Evolutionary conservation across 1,140 invertebrate genomes (phyloP), one percentile per base, ranked within the genome.

Genomic region (Homalodisca vitripennis): DNA sequence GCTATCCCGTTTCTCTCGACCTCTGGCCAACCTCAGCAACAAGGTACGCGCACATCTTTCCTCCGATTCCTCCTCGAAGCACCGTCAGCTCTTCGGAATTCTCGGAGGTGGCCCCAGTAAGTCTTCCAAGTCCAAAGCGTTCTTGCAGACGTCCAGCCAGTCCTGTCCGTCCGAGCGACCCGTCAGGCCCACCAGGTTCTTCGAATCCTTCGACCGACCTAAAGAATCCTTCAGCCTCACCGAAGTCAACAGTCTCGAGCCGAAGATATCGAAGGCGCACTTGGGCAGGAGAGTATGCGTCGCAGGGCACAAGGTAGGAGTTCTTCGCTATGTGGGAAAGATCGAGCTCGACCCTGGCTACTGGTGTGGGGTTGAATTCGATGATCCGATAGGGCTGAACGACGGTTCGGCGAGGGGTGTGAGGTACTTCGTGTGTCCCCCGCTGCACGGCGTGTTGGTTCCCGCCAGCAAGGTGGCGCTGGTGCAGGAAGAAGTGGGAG

Each of bases 351-450:
- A 83, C 3, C 79, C 82, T 34, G 87, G 85, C 13, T 75, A 82
- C 3, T 89, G 86, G 86, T 87, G 86, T 71, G 87, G 87, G 12
- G 79, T 89, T 17, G 87, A 89, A 77, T 75, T 88, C 31, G 80
- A 82, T 67, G 78, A 80, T n/a, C 79, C 82, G n/a, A 75, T 80
- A 32, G 87, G 86, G 14, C 86, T 85, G 73, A 85, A 88, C 79
- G 86, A 88, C 77, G 88, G 88, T 30, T 79, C 80, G 46, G 83
- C 88, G 3, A 80, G 84, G 24, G 87, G 86, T 6, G 76, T 82
- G 0, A 77, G 81, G 12, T 86, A 86, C 74, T 86, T 86, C 73
- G 72, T 71, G 13, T 86, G 84, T 75, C 71, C 76, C 31, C 74
- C 77, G 2, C 76, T 77, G 27, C 77, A 80, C 70, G 85, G 85